A percentile compares a stretch with the other conserved stretches of the same genome.
Evolutionary conservation across 2,888 invertebrate species (phyloP).

Genomic region (Himalopsyche japonica): DNA sequence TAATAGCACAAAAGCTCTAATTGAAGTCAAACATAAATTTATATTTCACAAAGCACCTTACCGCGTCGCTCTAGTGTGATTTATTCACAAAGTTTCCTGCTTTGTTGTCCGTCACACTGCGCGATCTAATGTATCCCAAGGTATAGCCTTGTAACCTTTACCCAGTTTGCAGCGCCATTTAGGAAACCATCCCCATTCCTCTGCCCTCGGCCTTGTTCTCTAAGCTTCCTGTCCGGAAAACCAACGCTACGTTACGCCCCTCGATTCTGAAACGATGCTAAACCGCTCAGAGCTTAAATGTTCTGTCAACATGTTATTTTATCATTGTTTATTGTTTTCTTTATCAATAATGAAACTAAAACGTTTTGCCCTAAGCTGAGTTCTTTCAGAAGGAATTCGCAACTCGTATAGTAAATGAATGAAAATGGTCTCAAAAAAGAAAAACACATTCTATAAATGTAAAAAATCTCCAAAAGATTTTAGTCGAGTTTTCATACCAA

Average conservation of each 20-base stretch:
- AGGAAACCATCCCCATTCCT: not conserved
- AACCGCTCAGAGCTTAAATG: not conserved
- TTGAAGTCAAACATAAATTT: not conserved
- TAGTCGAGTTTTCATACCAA: too few relatives aligned
- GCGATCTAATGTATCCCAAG: not conserved
- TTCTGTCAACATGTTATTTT: not conserved
- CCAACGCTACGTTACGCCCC: not conserved
- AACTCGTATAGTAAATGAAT: too few relatives aligned
- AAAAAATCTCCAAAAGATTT: too few relatives aligned
- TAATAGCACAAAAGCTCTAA: not conserved
- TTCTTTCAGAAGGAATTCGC: too few relatives aligned
- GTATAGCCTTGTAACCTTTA: conserved; percentile 21
- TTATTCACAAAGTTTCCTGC: not conserved
- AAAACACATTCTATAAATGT: too few relatives aligned
- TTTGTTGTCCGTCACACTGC: not conserved
- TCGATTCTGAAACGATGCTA: not conserved
- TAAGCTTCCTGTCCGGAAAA: conserved; percentile 2
- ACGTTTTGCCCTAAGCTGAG: not conserved
- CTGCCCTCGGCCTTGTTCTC: not conserved
- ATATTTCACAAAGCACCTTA: not conserved
- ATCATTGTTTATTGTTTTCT: not conserved
- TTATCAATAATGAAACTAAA: not conserved
- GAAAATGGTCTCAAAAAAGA: too few relatives aligned
- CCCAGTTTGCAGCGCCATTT: conserved; percentile 18
- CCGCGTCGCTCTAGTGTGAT: not conserved